Base-by-base conservation (phyloP, 1,140 invertebrate genomes). In the Chymomyza costata region DNA sequence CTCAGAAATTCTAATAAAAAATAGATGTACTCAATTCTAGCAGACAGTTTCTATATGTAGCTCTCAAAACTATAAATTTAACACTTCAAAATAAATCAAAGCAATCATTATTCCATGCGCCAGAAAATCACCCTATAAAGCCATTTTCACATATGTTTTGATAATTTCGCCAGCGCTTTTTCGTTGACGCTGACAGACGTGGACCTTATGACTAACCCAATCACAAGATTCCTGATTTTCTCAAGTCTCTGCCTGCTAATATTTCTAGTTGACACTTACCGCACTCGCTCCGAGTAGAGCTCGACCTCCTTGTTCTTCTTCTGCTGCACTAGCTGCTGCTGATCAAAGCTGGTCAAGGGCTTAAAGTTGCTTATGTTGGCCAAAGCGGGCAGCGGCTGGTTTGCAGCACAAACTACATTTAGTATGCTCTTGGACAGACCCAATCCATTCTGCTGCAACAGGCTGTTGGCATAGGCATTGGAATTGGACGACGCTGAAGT, bases 201-300 rank as follows among this genome's bases (percentile, higher is more conserved):
- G n/a, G n/a, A n/a, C n/a, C n/a, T n/a, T n/a, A n/a, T n/a, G n/a
- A n/a, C n/a, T n/a, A n/a, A n/a, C 25, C 5, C 25, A 28, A 5
- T 34, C n/a, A 34, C 31, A 34, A 34, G n/a, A 34, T n/a, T 6
- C 31, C 28, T 43, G 5, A 47, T 35, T 11, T 38, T 14, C 5
- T n/a, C n/a, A n/a, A n/a, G n/a, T n/a, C n/a, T n/a, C n/a, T n/a
- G n/a, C n/a, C n/a, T n/a, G n/a, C n/a, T 5, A 28, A 28, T 28
- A 28, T 6, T 28, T 28, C 5, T 28, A 28, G 25, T 6, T 8
- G 0, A 8, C 3, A 88, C 91, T 91, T 84, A 94, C 93, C 93
- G 90, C 76, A 91, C 88, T 78, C 92, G 88, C 83, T 95, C 94
- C 30, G 91, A 91, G 84, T 93, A 91, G 59, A 94, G 90, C 73